phyloP scores from a whole-genome alignment of 2,888 invertebrate species.

The Acrobasis consociella region DNA sequence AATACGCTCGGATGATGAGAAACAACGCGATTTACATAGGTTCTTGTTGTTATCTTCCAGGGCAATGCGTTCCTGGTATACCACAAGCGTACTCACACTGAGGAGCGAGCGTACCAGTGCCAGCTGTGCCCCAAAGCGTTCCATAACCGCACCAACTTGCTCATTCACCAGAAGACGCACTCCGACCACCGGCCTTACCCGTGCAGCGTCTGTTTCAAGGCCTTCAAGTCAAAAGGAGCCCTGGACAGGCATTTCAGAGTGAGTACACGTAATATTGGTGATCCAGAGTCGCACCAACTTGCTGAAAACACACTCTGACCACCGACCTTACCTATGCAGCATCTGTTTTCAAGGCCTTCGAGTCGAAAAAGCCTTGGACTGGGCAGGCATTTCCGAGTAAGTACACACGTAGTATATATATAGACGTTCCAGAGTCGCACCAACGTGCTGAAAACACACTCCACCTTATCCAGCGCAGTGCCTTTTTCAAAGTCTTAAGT shows the following conservation, averaged over 20 bases:
- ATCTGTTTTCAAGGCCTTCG: too few species aligned
- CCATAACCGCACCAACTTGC: constrained; percentile 67
- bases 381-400: too few species aligned
- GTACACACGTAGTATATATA: too few species aligned
- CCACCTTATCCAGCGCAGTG: constrained; percentile 65
- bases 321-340: too few species aligned
- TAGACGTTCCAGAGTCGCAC: too few species aligned
- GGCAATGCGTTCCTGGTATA: constrained; percentile 69
- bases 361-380: too few species aligned
- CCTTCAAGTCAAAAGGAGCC: constrained; percentile 70
- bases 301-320: too few species aligned
- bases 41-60: constrained; percentile 36
- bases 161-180: constrained; percentile 69
- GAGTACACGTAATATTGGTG: constrained; percentile 22
- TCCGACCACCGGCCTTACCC: constrained; percentile 64
- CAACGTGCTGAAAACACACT: constrained; percentile 71
- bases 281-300: too few species aligned
- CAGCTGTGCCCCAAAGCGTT: constrained; percentile 64
- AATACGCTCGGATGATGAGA: too few species aligned
- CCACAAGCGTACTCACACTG: constrained; percentile 69
- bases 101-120: constrained; percentile 61
- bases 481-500: constrained; percentile 70
- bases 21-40: too few species aligned
- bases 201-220: constrained; percentile 64
- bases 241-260: constrained; percentile 65